A percentile compares a stretch with the other conserved stretches of the same genome.
phyloP scores from a whole-genome alignment of 1,140 invertebrate species.

The Chrysoperla carnea region DNA sequence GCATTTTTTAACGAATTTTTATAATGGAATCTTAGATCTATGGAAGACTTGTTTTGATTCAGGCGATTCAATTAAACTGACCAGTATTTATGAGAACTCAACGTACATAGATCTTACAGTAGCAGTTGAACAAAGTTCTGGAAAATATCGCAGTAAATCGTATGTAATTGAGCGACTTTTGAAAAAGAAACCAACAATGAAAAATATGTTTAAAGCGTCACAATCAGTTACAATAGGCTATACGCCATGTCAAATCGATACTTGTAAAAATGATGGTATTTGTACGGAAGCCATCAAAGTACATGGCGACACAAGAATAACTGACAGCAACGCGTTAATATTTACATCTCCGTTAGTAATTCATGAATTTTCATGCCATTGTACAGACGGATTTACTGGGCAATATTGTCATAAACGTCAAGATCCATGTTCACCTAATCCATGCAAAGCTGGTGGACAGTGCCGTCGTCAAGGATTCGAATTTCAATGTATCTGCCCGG shows the following conservation, averaged over 20 bases:
- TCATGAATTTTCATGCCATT: constrained; percentile 64
- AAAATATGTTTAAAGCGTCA: constrained; percentile 36
- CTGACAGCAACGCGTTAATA: constrained; percentile 58
- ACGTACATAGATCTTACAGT: constrained; percentile 49
- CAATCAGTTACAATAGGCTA: constrained; percentile 40
- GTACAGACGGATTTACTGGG: constrained; percentile 60
- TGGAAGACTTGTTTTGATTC: constrained; percentile 41
- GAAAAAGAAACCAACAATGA: constrained; percentile 41
- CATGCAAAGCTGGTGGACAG: constrained; percentile 62
- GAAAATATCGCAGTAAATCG: constrained; percentile 35
- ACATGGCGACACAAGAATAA: constrained; percentile 45
- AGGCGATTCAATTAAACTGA: constrained; percentile 48
- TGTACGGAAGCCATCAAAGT: constrained; percentile 58
- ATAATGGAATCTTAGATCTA: constrained; percentile 49
- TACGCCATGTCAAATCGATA: constrained; percentile 46
- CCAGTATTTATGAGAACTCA: constrained; percentile 47
- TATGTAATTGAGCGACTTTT: constrained; percentile 41
- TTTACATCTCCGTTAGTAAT: constrained; percentile 60
- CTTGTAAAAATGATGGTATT: constrained; percentile 56
- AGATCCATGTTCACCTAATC: constrained; percentile 82
- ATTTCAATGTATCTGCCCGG: constrained; percentile 65
- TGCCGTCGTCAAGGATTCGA: constrained; percentile 66
- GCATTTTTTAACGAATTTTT: constrained; percentile 56
- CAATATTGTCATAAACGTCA: constrained; percentile 62
- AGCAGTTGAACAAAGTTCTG: constrained; percentile 30